Evolutionary conservation across 2,888 invertebrate genomes (phyloP).

Genomic region (Drosophila niveifrons): DNA sequence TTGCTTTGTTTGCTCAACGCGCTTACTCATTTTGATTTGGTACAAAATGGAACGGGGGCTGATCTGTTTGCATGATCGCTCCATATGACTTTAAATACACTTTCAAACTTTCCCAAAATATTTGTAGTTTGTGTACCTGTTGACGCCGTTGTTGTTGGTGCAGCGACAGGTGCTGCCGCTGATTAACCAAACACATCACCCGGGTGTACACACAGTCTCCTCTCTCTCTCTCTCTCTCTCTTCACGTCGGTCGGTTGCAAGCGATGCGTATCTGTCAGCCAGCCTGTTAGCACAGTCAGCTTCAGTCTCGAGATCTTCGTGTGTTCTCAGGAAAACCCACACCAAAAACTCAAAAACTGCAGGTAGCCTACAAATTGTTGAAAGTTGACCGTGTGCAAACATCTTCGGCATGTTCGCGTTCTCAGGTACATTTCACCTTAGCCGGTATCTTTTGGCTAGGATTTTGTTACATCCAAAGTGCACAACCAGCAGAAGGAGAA

Average conservation of each 20-base stretch:
- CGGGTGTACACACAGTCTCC: constrained; percentile 12
- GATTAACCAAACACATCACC: constrained; percentile 77
- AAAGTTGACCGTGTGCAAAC: constrained; percentile 80
- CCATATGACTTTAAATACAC: constrained; percentile 67
- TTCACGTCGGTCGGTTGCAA: constrained; percentile 7
- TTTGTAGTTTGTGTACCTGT: constrained; percentile 62
- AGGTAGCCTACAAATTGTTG: constrained; percentile 79
- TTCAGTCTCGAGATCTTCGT: constrained; percentile 29
- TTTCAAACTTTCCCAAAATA: constrained; percentile 75
- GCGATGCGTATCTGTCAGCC: constrained; percentile 80
- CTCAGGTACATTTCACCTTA: constrained; percentile 45
- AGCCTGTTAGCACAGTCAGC: constrained; percentile 74
- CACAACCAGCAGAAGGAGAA: background rate
- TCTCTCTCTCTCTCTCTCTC: constrained; percentile 7
- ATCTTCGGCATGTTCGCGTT: constrained; percentile 49
- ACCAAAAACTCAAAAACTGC: constrained; percentile 54
- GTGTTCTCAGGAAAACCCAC: constrained; percentile 79
- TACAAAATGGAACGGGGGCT: constrained; percentile 27
- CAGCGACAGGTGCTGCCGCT: constrained; percentile 68
- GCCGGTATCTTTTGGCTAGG: constrained; percentile 60
- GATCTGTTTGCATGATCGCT: constrained; percentile 64
- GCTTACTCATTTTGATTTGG: constrained; percentile 52
- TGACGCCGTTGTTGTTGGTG: constrained; percentile 57
- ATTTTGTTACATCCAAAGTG: constrained; percentile 62
- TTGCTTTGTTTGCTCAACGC: constrained; percentile 46